Base-by-base conservation (phyloP, 2,797 vertebrate genomes). In the Tachyglossus aculeatus region DNA sequence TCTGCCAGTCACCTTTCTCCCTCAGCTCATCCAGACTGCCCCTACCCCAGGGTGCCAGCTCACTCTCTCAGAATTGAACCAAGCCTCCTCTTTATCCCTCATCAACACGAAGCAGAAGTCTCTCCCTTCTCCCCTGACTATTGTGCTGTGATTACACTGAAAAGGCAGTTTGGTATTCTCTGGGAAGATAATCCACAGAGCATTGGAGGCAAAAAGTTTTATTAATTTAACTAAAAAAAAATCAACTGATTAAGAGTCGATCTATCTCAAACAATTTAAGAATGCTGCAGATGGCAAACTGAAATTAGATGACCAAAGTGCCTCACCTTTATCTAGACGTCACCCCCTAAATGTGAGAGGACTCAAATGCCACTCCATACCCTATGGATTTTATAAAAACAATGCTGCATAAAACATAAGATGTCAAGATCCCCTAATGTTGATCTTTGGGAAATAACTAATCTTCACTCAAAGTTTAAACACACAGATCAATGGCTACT, bases 141-240 rank as follows among this genome's bases (percentile, higher is more conserved):
- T 34, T 9, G 36, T 2, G 51, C 52, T 31, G n/a, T 1, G 31
- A 68, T n/a, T 7, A 14, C 24, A 52, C 32, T 19, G 48, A 48
- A 4, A 53, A 57, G 13, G 29, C 47, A 56, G 47, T 2, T 50
- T 58, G 45, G 44, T 43, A 45, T 65, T 67, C 65, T 31, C 5
- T 32, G 0, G 2, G 65, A 53, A 75, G 25, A 32, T 1, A 33
- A 34, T 69, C 29, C 58, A 24, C 37, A 65, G 44, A 45, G 29
- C 51, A 65, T 66, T 1, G 34, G 62, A 54, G 67, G 62, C 58
- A 51, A 71, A 48, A 53, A 53, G 43, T 41, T 81, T 73, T 77
- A 71, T 59, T 51, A 69, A 74, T 80, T 61, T 81, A 69, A 57
- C 65, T 77, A 41, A 54, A 68, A 67, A 79, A 61, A 10, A 36